Base-by-base conservation (phyloP, 2,888 invertebrate genomes). In the Hylaea fasciaria region DNA sequence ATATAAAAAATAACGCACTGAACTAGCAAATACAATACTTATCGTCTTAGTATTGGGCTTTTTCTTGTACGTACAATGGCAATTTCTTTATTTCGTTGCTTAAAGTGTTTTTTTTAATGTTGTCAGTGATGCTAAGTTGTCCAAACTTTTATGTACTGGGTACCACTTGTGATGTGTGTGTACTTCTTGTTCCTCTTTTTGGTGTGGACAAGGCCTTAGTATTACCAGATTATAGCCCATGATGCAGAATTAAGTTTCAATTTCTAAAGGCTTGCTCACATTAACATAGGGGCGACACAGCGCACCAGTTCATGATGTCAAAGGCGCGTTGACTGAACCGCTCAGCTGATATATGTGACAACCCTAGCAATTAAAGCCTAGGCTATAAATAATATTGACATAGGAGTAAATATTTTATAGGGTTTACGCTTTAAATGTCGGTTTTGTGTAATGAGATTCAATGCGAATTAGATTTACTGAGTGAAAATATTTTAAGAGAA, bases 211-310 rank as follows among this genome's bases (percentile, higher is more conserved):
- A 63, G 50, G 55, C 81, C 63, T 82, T 70, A 74, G 64, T 41
- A 8, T 29, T 45, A 64, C 50, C 41, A 72, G 70, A 74, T 80
- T 77, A 77, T 69, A 78, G 69, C 66, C 75, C 66, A 73, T 71
- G 76, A 71, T 72, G 74, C 69, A 73, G 76, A 79, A 80, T 81
- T 77, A 77, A 80, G 72, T 72, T 80, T 79, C 74, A 80, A 83
- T 81, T 78, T 77, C 65, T 76, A 78, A 79, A 81, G 76, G 69
- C 58, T 66, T 47, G 68, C 66, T 66, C 73, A 80, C 79, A 76
- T 73, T 76, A 72, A 78, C 70, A 73, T 64, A 67, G 72, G 62
- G 64, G 58, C 68, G 71, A 62, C 67, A 70, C 63, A 64, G 48
- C 55, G 58, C 62, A 60, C 67, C 68, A 77, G 72, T 76, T 73